A percentile compares a stretch with the other conserved stretches of the same genome.
Conservation (phyloP, 1,140 invertebrate genomes). For the Camponotus floridanus region DNA sequence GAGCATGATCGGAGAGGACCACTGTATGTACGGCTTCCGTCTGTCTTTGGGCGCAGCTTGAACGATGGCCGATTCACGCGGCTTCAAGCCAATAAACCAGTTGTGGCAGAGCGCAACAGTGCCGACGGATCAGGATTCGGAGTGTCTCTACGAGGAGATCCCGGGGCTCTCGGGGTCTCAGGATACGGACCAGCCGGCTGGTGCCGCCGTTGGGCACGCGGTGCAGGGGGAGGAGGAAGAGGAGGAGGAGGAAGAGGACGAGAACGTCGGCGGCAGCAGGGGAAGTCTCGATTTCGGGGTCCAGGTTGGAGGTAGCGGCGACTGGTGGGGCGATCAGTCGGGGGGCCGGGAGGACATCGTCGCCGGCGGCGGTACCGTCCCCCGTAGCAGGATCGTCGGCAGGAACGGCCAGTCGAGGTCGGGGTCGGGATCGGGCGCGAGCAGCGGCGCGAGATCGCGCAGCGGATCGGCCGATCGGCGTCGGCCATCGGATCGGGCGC, state of each 20-base stretch:
- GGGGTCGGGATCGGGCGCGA: slow-evolving; percentile 58
- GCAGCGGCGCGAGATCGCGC: slow-evolving; percentile 67
- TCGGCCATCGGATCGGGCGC: slow-evolving; percentile 62
- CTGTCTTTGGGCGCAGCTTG: slow-evolving; percentile 74
- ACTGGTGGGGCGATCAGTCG: slow-evolving; percentile 61
- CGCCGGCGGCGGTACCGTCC: slow-evolving; percentile 30
- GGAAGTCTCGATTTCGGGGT: slow-evolving; percentile 69
- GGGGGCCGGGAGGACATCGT: slow-evolving; percentile 26
- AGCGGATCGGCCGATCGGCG: slow-evolving; percentile 70
- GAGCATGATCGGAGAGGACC: background rate
- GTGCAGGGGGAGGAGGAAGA: slow-evolving; percentile 62
- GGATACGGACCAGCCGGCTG: slow-evolving; percentile 72
- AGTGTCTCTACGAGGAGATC: slow-evolving; percentile 85
- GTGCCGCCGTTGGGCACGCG: slow-evolving; percentile 63
- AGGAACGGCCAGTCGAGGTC: slow-evolving; percentile 39
- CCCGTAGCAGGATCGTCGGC: slow-evolving; percentile 35
- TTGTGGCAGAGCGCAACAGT: slow-evolving; percentile 81
- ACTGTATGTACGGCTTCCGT: slow-evolving; percentile 50
- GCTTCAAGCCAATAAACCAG: slow-evolving; percentile 86
- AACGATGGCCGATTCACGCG: slow-evolving; percentile 85
- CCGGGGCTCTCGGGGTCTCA: slow-evolving; percentile 81
- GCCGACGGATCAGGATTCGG: slow-evolving; percentile 84
- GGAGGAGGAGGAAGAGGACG: slow-evolving; percentile 62
- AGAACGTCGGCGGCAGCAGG: slow-evolving; percentile 35
- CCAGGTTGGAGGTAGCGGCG: slow-evolving; percentile 70